phyloP scores from a whole-genome alignment of 2,797 vertebrate genomes.

The Pteronotus mesoamericanus region DNA sequence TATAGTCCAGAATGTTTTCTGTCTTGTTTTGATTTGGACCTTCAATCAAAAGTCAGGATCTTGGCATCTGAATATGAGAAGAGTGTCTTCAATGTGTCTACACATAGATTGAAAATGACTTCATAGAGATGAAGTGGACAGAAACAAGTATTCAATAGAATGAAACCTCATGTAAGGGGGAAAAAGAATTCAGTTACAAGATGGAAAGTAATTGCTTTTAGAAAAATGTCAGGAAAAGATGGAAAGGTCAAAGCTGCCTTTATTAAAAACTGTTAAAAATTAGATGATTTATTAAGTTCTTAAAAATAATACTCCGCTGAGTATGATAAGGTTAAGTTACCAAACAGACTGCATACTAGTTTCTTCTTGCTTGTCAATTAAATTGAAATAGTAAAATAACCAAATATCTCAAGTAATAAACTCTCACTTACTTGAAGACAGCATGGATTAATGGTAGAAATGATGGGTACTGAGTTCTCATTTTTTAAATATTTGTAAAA shows the following conservation, averaged over 20 bases:
- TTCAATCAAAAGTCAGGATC: slow-evolving; percentile 31
- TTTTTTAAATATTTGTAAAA: background rate
- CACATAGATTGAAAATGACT: background rate
- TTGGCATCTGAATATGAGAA: slow-evolving; percentile 14
- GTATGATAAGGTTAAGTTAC: background rate
- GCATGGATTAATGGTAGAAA: slow-evolving; percentile 8
- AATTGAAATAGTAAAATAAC: slow-evolving; percentile 10
- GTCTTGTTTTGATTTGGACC: slow-evolving; percentile 8
- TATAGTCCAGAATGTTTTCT: background rate
- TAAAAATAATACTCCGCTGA: background rate
- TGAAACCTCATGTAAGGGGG: background rate
- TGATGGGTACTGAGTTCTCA: background rate
- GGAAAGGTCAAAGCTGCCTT: background rate
- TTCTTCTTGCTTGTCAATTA: slow-evolving; percentile 18
- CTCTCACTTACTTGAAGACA: background rate
- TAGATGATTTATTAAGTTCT: background rate
- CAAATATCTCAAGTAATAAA: slow-evolving; percentile 24
- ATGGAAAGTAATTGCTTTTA: background rate
- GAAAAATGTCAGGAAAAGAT: background rate
- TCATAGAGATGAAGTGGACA: background rate
- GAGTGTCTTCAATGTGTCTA: background rate
- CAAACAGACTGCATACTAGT: background rate
- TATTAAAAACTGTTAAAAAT: slow-evolving; percentile 1
- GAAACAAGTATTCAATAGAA: background rate
- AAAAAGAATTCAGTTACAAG: background rate